phyloP scores from a whole-genome alignment of 2,888 invertebrate genomes.

The Erannis defoliaria region DNA sequence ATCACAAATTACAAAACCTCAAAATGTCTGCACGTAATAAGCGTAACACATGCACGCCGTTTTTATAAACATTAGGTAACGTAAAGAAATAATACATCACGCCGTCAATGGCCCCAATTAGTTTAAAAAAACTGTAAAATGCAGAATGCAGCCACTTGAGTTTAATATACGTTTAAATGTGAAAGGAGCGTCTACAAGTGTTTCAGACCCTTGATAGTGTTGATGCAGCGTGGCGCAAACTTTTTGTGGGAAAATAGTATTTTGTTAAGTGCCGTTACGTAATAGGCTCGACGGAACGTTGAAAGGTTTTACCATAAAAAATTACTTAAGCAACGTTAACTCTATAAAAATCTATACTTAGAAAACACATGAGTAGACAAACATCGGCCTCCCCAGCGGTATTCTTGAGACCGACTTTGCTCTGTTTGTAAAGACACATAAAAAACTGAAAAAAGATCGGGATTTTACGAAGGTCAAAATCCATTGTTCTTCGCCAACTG shows the following conservation, averaged over 20 bases:
- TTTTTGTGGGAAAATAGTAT: constrained; percentile 31
- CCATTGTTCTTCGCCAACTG: too few relatives aligned
- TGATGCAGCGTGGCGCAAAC: constrained; percentile 20
- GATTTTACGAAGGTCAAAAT: neutral
- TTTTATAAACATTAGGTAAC: constrained; percentile 51
- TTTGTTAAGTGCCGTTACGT: constrained; percentile 19
- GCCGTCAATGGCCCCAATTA: constrained; percentile 37
- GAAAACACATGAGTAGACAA: neutral
- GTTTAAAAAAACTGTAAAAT: constrained; percentile 32
- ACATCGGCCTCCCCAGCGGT: neutral
- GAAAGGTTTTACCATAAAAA: neutral
- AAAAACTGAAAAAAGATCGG: neutral
- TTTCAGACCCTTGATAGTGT: constrained; percentile 22
- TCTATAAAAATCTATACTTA: neutral
- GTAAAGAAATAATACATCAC: constrained; percentile 44
- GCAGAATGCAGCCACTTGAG: constrained; percentile 33
- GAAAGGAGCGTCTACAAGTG: constrained; percentile 32
- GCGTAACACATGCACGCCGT: constrained; percentile 47
- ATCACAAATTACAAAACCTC: constrained; percentile 37
- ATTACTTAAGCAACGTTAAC: neutral
- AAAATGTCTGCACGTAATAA: constrained; percentile 35
- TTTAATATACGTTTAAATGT: constrained; percentile 28
- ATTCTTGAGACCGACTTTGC: neutral
- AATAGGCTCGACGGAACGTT: constrained; percentile 5
- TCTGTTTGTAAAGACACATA: neutral